A percentile compares a stretch with the other conserved stretches of the same genome.
Conservation (phyloP, 2,113 vertebrate genomes). For the Catharus bicknelli region DNA sequence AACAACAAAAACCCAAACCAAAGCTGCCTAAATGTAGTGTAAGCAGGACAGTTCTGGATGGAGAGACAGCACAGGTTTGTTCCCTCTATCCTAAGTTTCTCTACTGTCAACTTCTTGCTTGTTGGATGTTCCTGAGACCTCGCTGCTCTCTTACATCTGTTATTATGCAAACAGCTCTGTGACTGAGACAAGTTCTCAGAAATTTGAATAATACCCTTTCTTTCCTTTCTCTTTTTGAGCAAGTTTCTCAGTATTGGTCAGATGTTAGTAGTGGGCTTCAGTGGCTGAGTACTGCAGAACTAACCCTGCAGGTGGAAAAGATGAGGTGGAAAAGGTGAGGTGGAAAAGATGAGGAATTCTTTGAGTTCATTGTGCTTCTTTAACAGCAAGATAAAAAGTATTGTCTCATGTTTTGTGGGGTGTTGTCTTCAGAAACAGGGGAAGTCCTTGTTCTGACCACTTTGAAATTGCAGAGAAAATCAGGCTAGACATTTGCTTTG, state of each 20-base stretch:
- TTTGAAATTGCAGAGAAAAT: neutral
- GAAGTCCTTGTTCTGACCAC: neutral
- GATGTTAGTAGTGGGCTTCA: neutral
- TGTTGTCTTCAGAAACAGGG: neutral
- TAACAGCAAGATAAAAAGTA: neutral
- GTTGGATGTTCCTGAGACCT: neutral
- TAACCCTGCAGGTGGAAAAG: neutral
- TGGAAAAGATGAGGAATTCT: neutral
- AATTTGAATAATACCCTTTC: neutral
- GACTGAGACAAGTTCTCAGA: neutral
- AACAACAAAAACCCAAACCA: neutral
- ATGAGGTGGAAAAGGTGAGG: neutral
- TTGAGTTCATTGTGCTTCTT: neutral
- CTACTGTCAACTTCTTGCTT: neutral
- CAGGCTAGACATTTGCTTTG: neutral
- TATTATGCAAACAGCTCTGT: neutral
- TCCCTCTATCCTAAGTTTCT: neutral
- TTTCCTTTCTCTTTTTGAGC: neutral
- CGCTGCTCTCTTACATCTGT: neutral
- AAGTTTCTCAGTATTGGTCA: neutral
- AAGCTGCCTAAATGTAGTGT: neutral
- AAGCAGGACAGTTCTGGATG: neutral
- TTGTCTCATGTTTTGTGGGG: neutral
- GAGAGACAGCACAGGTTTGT: neutral
- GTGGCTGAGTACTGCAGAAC: neutral